Conservation (phyloP, 2,888 invertebrate species). For the Pantelozetes paolii region DNA sequence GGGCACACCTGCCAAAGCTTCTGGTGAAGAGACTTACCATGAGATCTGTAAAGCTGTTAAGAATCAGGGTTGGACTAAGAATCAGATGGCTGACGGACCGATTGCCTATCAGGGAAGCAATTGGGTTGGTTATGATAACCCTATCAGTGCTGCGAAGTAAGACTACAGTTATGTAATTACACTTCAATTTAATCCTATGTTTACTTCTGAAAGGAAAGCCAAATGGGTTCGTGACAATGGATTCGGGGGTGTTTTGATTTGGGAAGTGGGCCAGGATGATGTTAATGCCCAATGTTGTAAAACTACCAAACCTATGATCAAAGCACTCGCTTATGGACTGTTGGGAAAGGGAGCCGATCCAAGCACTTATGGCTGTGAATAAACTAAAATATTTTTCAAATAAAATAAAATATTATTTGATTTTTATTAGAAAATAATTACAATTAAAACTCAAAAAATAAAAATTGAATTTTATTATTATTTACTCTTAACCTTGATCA, state of each 20-base stretch:
- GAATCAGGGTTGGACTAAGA: slow-evolving; percentile 22
- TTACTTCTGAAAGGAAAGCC: slow-evolving; percentile 16
- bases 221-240: slow-evolving; percentile 22
- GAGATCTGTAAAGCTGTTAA: slow-evolving; percentile 1
- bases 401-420: no score
- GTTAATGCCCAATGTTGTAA: neutral
- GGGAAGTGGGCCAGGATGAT: slow-evolving; percentile 34
- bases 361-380: no score
- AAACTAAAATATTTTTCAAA: no score
- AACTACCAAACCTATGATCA: neutral
- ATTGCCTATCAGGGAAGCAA: neutral
- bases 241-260: slow-evolving; percentile 30
- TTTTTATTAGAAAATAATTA: no score
- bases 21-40: neutral
- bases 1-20: neutral
- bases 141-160: neutral
- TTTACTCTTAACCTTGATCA: no score
- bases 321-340: slow-evolving; percentile 17
- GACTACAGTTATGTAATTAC: neutral
- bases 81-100: neutral
- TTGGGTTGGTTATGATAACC: slow-evolving; percentile 30
- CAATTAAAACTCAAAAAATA: no score
- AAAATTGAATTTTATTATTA: no score
- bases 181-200: neutral
- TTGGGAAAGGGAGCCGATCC: neutral